These are phyloP conservation scores for Diglossa cyanea DNA, from an alignment of 2,797 vertebrate genomes.

Conservation along the genomic window DNA sequence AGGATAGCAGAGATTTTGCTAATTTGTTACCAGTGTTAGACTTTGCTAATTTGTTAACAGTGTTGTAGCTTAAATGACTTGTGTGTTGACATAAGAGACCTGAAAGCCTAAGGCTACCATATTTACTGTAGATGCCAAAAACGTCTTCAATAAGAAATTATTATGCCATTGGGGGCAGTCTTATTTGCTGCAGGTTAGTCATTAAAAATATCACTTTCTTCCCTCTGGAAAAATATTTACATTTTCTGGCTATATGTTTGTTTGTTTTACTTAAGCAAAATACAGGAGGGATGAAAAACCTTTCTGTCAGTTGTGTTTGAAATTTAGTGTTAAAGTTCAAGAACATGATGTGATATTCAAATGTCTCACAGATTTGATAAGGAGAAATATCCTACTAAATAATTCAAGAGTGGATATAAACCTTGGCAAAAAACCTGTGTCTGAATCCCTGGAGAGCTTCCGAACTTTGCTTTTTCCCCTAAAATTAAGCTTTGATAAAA, in stretches of 20 bases:
- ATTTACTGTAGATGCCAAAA: not conserved
- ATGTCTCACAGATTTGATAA: not conserved
- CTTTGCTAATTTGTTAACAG: not conserved
- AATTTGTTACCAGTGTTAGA: not conserved
- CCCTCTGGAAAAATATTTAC: not conserved
- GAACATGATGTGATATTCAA: not conserved
- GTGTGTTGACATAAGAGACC: not conserved
- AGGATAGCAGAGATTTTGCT: not conserved
- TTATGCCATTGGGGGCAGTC: accelerated
- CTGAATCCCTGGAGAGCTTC: not conserved
- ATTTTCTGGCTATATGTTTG: not conserved
- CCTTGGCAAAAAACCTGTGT: not conserved
- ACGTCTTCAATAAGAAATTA: not conserved
- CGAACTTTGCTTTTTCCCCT: not conserved
- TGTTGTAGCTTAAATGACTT: not conserved
- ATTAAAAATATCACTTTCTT: not conserved
- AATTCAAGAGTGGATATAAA: not conserved
- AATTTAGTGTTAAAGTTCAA: not conserved
- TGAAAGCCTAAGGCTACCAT: not conserved
- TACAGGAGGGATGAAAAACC: not conserved
- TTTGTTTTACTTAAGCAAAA: not conserved
- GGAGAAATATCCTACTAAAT: not conserved
- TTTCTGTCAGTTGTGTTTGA: not conserved
- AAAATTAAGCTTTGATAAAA: not conserved
- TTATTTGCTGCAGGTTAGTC: not conserved